Percentiles rank a stretch among this genome's conserved stretches.
Conservation (phyloP, 1,140 invertebrate species). For the Lysiphlebus fabarum region DNA sequence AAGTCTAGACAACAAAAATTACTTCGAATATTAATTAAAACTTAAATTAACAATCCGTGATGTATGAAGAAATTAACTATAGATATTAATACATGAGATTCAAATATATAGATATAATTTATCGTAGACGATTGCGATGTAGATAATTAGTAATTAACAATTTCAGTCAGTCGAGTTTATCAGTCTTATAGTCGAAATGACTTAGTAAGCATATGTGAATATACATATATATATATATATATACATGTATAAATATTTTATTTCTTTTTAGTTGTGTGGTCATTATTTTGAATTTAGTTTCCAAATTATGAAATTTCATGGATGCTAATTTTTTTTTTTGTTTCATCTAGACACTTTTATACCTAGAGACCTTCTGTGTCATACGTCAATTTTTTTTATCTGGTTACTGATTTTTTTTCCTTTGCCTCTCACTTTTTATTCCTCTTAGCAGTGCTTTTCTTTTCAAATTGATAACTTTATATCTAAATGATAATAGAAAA, state of each 20-base stretch:
- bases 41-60: constrained; percentile 47
- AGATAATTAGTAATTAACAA: constrained; percentile 27
- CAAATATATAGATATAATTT: constrained; percentile 45
- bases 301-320: constrained; percentile 63
- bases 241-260: too few relatives aligned
- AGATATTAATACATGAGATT: constrained; percentile 32
- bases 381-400: constrained; percentile 27
- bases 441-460: neutral
- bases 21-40: constrained; percentile 40
- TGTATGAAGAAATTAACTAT: constrained; percentile 51
- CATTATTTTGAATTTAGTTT: constrained; percentile 51
- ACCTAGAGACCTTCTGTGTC: constrained; percentile 38
- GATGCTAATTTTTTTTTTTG: constrained; percentile 49
- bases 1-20: constrained; percentile 38
- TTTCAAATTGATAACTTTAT: too few relatives aligned
- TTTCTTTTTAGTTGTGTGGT: constrained; percentile 51
- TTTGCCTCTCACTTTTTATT: constrained; percentile 11
- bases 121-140: constrained; percentile 52
- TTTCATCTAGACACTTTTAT: constrained; percentile 41
- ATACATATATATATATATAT: too few relatives aligned
- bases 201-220: constrained; percentile 39
- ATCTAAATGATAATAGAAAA: too few relatives aligned
- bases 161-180: constrained; percentile 39
- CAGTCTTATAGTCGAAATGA: constrained; percentile 44
- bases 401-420: constrained; percentile 6